Conservation (phyloP, 2,888 invertebrate species). For the Plebejus argus region DNA sequence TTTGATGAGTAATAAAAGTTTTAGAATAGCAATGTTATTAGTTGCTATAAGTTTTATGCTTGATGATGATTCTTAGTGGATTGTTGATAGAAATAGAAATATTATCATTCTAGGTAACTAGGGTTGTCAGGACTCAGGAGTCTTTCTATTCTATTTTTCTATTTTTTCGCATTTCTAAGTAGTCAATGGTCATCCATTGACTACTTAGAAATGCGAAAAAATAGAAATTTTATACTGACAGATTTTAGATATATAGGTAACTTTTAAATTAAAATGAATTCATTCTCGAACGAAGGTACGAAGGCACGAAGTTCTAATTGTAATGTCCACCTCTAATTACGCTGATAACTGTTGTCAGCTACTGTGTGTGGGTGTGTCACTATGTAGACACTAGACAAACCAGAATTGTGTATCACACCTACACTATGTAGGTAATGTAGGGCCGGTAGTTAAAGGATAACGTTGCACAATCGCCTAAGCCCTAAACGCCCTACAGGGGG, state of each 20-base stretch:
- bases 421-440: slow-evolving; percentile 5
- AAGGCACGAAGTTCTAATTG: neutral
- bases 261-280: too few species aligned
- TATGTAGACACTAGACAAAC: slow-evolving; percentile 22
- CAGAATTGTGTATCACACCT: slow-evolving; percentile 22
- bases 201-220: too few species aligned
- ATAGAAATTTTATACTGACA: too few species aligned
- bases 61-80: neutral
- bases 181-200: too few species aligned
- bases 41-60: neutral
- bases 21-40: neutral
- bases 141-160: too few species aligned
- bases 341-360: neutral
- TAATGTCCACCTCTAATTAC: slow-evolving; percentile 8
- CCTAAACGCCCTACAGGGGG: neutral
- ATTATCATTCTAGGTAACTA: neutral
- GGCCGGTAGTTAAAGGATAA: neutral
- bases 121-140: neutral
- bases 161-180: too few species aligned
- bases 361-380: neutral
- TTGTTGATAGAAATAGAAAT: neutral
- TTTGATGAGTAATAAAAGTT: slow-evolving; percentile 15
- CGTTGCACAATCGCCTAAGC: neutral
- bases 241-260: too few species aligned
- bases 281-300: too few species aligned